A percentile compares a stretch with the other conserved stretches of the same genome.
phyloP scores from a whole-genome alignment of 23 tunicate genomes.

The Trididemnum miniatum region DNA sequence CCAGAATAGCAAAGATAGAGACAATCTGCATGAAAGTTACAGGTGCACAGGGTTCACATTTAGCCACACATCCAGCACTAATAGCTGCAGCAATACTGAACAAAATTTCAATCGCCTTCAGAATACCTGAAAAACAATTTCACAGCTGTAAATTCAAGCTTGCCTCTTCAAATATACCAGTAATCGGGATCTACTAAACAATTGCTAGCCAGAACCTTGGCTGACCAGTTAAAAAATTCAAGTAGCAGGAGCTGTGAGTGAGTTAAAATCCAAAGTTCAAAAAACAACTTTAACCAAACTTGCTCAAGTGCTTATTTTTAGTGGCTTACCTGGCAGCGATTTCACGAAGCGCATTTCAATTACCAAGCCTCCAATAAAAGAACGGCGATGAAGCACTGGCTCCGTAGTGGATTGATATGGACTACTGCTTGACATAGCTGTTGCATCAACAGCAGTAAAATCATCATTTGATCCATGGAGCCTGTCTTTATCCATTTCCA shows the following conservation, averaged over 20 bases:
- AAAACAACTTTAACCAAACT: no score
- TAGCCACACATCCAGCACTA: conserved; percentile 42
- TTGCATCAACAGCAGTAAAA: conserved; percentile 49
- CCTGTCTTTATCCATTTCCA: conserved; percentile 53
- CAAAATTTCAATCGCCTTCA: conserved; percentile 55
- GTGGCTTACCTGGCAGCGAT: conserved; percentile 69
- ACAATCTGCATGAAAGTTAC: conserved; percentile 51
- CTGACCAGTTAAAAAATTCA: no score
- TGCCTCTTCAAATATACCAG: no score
- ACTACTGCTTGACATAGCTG: conserved; percentile 77
- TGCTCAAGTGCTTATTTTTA: no score
- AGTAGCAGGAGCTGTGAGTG: no score
- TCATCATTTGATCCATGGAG: conserved; percentile 65
- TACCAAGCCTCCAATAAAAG: conserved; percentile 62
- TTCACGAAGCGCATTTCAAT: conserved; percentile 58
- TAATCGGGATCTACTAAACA: no score
- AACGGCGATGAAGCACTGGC: conserved; percentile 67
- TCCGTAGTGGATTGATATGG: conserved; percentile 97
- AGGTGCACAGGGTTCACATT: conserved; percentile 43
- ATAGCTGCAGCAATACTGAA: conserved; percentile 53
- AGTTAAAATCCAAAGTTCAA: no score
- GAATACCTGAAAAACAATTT: conserved; percentile 48
- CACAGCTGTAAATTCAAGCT: no score
- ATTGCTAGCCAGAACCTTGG: no score
- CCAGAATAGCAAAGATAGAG: conserved; percentile 41